Evolutionary conservation across 2,888 invertebrate genomes (phyloP).

Genomic region (Actias luna): DNA sequence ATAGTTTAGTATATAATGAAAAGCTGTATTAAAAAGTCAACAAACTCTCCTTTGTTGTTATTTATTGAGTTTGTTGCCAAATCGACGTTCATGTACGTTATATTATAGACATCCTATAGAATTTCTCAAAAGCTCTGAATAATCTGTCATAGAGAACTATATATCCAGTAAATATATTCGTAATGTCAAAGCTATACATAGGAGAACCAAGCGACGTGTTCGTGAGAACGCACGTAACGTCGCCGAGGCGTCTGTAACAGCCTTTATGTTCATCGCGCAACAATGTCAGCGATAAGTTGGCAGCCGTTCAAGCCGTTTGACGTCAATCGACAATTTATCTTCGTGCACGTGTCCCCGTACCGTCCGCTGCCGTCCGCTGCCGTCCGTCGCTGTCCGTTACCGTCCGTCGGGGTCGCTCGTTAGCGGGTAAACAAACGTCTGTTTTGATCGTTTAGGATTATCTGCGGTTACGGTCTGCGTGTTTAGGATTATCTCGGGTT

Average conservation of each 20-base stretch:
- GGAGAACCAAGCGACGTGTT: background rate
- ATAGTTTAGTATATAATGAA: no score
- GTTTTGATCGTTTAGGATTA: slow-evolving; percentile 5
- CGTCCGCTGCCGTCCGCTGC: background rate
- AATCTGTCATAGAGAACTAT: no score
- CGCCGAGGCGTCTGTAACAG: background rate
- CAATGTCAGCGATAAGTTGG: background rate
- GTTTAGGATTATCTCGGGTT: background rate
- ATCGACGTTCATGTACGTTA: no score
- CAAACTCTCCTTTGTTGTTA: no score
- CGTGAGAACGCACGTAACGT: background rate
- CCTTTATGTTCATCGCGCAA: background rate
- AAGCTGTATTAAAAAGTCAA: no score
- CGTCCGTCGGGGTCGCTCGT: background rate
- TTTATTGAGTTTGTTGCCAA: no score
- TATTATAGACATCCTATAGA: no score
- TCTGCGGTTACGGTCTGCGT: background rate
- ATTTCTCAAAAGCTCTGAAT: no score
- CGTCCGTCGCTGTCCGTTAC: background rate
- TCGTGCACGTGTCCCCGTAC: background rate
- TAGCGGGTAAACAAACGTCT: slow-evolving; percentile 1
- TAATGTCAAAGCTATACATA: no score
- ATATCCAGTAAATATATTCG: no score
- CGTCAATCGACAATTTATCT: background rate
- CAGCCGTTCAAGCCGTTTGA: background rate